Evolutionary conservation across 2,888 invertebrate species (phyloP).

Genomic region (Philereme vetulata): DNA sequence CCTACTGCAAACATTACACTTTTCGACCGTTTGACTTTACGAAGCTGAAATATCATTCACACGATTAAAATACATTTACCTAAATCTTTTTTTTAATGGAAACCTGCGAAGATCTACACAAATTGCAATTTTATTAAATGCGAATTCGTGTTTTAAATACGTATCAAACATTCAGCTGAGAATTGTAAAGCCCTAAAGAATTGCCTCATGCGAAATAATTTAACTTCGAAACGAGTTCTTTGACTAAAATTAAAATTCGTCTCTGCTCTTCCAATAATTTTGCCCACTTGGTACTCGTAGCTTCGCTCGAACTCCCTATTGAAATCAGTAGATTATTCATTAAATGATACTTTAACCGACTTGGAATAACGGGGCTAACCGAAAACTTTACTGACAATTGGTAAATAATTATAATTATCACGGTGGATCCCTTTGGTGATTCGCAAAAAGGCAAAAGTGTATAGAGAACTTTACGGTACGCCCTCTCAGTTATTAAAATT

Average conservation of each 20-base stretch:
- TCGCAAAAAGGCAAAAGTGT: slow-evolving; percentile 77
- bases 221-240: slow-evolving; percentile 66
- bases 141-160: slow-evolving; percentile 44
- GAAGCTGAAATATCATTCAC: background rate
- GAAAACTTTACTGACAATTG: slow-evolving; percentile 77
- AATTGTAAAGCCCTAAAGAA: slow-evolving; percentile 69
- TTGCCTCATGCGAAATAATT: slow-evolving; percentile 73
- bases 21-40: background rate
- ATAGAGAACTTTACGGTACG: slow-evolving; percentile 66
- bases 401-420: slow-evolving; percentile 83
- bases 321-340: slow-evolving; percentile 70
- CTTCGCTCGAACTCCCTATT: slow-evolving; percentile 58
- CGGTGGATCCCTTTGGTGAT: slow-evolving; percentile 71
- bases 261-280: slow-evolving; percentile 60
- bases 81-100: background rate
- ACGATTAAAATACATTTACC: background rate
- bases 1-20: too few species aligned
- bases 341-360: slow-evolving; percentile 75
- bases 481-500: slow-evolving; percentile 78
- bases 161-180: slow-evolving; percentile 57
- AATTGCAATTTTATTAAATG: slow-evolving; percentile 29
- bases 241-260: slow-evolving; percentile 65
- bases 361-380: slow-evolving; percentile 68
- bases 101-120: slow-evolving; percentile 7
- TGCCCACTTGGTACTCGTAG: slow-evolving; percentile 56